Base-by-base conservation (phyloP, 2,113 vertebrate genomes). In the Martes martes region DNA sequence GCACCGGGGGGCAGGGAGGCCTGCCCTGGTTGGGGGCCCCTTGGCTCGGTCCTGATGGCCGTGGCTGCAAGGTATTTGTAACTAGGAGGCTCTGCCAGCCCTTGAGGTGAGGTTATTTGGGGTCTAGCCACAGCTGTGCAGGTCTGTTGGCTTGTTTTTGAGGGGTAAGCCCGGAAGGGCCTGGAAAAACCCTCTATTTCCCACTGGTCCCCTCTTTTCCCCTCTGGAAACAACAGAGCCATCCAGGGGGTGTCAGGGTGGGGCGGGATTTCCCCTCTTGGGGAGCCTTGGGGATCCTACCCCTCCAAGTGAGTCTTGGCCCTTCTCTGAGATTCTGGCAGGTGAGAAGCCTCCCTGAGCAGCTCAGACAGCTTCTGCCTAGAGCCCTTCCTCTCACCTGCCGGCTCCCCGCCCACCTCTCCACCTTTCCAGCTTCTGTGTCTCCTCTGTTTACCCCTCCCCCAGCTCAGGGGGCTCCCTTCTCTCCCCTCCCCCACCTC, bases 351-450 rank as follows among this genome's bases (percentile, higher is more conserved):
- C 55, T 18, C 71, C 88, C 76, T 4, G 52, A 14, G 6, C 50
- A 26, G 26, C 63, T 16, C 31, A 16, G 28, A 36, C 19, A 31
- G 19, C 57, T 28, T 33, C 50, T 8, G 36, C 3, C 1, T 1
- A 10, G 39, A 16, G 21, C 6, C 61, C 36, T 52, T 31, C 33
- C 14, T 8, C n/a, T 26, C n/a, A 0, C 2, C 14, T 2, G 16
- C 47, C 9, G 8, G 9, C 59, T 36, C 24, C 19, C 31, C 21
- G 52, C 21, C 45, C 19, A 19, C 55, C 55, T 57, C 55, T 57
- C 7, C 36, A 3, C 21, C 23, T 14, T 13, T 6, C 33, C 0
- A 0, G 15, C 14, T 1, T 15, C 59, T 11, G 26, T 2, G 1
- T 42, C 50, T 33, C 45, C 18, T 23, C 16, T 31, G 21, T 52